Conservation (phyloP, 1,140 invertebrate genomes). For the Nasonia longicornis region DNA sequence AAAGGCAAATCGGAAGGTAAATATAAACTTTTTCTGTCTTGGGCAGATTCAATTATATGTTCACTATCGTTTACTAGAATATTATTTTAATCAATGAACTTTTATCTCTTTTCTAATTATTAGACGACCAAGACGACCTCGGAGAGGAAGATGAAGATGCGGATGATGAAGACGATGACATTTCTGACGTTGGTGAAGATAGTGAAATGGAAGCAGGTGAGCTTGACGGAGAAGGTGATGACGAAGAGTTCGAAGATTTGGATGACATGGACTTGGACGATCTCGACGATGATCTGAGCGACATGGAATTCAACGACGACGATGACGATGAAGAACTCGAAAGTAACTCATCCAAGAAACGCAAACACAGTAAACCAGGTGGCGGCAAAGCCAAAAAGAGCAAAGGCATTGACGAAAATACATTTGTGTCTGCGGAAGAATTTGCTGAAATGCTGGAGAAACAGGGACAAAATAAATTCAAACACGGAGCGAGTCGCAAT, state of each 20-base stretch:
- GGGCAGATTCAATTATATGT: neutral
- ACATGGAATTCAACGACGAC: slow-evolving; percentile 54
- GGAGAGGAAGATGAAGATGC: slow-evolving; percentile 64
- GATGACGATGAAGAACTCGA: slow-evolving; percentile 48
- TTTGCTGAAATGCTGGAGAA: slow-evolving; percentile 80
- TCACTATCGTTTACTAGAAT: neutral
- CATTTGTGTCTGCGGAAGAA: slow-evolving; percentile 81
- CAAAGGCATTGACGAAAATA: slow-evolving; percentile 51
- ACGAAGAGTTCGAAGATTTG: slow-evolving; percentile 55
- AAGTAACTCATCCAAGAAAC: slow-evolving; percentile 29
- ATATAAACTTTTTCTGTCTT: neutral
- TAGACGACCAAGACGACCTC: slow-evolving; percentile 44
- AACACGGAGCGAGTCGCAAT: slow-evolving; percentile 74
- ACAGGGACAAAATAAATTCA: slow-evolving; percentile 72
- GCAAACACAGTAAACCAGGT: slow-evolving; percentile 43
- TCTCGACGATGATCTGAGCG: slow-evolving; percentile 53
- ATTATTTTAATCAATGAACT: neutral
- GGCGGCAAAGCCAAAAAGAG: slow-evolving; percentile 39
- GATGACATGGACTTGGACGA: slow-evolving; percentile 56
- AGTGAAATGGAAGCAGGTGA: slow-evolving; percentile 45
- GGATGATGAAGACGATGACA: slow-evolving; percentile 60
- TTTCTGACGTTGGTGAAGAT: slow-evolving; percentile 54
- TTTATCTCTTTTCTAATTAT: neutral
- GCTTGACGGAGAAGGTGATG: slow-evolving; percentile 58
- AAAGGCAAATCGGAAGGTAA: slow-evolving; percentile 34